phyloP scores from a whole-genome alignment of 2,888 invertebrate species.

The Drosophila tripunctata region DNA sequence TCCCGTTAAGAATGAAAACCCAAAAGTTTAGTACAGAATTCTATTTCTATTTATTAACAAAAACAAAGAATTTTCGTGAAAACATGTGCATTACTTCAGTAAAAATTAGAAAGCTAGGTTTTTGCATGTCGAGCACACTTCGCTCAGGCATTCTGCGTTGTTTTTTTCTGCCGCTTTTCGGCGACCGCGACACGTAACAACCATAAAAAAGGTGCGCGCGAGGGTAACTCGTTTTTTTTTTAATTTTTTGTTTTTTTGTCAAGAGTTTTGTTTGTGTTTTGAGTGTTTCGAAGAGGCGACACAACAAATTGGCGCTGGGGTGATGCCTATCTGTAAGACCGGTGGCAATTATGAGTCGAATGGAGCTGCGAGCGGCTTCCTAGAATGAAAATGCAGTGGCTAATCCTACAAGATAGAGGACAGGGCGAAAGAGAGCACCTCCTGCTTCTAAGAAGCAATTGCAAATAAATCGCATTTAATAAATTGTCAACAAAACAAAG shows the following conservation, averaged over 20 bases:
- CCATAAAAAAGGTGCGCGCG: conserved; percentile 83
- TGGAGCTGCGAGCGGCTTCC: conserved; percentile 42
- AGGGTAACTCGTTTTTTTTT: conserved; percentile 61
- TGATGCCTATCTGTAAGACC: conserved; percentile 80
- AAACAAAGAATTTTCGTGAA: too few species aligned
- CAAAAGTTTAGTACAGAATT: too few species aligned
- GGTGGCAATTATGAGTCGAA: conserved; percentile 72
- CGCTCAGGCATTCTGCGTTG: neutral
- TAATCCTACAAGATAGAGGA: conserved; percentile 32
- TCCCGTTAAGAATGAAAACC: too few species aligned
- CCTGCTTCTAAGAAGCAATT: conserved; percentile 77
- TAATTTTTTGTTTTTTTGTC: conserved; percentile 2
- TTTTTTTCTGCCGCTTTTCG: conserved; percentile 55
- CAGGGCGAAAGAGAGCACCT: conserved; percentile 57
- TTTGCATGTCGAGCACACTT: neutral
- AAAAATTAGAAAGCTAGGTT: conserved; percentile 6
- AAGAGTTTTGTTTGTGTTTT: neutral
- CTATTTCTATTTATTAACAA: too few species aligned
- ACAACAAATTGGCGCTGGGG: conserved; percentile 73
- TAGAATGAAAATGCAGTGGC: conserved; percentile 59
- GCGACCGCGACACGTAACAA: conserved; percentile 77
- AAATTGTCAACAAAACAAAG: conserved; percentile 60
- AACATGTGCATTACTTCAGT: too few species aligned
- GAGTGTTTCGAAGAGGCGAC: conserved; percentile 29
- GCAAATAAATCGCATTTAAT: conserved; percentile 79